These are phyloP conservation scores for Sebastes taczanowskii DNA, from an alignment of 2,797 vertebrate species.

Conservation along the genomic window DNA sequence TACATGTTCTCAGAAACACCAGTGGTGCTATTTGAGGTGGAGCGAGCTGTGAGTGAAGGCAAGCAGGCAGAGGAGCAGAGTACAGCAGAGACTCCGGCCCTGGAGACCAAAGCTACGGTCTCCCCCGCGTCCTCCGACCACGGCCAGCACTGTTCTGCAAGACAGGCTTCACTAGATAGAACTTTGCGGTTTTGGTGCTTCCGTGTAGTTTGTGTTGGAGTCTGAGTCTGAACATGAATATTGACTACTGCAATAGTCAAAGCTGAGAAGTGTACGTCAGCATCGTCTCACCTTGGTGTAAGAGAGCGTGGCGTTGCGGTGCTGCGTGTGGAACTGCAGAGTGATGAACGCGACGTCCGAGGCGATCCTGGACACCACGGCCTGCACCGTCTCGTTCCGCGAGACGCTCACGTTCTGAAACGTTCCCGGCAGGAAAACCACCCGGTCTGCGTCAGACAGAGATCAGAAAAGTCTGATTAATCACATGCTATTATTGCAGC, in stretches of 20 bases:
- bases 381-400: constrained; percentile 84
- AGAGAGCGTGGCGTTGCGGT: constrained; percentile 87
- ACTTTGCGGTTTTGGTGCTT: too few relatives aligned
- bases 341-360: constrained; percentile 85
- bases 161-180: too few relatives aligned
- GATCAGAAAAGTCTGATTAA: neutral
- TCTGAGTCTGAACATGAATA: too few relatives aligned
- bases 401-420: constrained; percentile 89
- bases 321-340: constrained; percentile 92
- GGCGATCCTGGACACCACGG: constrained; percentile 84
- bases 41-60: too few relatives aligned
- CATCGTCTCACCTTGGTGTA: constrained; percentile 84
- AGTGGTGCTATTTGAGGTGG: neutral
- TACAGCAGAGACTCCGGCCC: too few relatives aligned
- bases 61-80: too few relatives aligned
- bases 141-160: too few relatives aligned
- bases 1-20: neutral
- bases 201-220: too few relatives aligned
- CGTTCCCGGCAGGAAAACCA: constrained; percentile 88
- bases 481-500: neutral
- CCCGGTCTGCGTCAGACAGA: constrained; percentile 76
- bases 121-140: too few relatives aligned
- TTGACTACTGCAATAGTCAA: neutral
- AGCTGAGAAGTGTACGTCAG: neutral
- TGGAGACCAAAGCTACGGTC: too few relatives aligned